A percentile compares a stretch with the other conserved stretches of the same genome.
Evolutionary conservation across 2,888 invertebrate species (phyloP).

Genomic region (Nowickia ferox): DNA sequence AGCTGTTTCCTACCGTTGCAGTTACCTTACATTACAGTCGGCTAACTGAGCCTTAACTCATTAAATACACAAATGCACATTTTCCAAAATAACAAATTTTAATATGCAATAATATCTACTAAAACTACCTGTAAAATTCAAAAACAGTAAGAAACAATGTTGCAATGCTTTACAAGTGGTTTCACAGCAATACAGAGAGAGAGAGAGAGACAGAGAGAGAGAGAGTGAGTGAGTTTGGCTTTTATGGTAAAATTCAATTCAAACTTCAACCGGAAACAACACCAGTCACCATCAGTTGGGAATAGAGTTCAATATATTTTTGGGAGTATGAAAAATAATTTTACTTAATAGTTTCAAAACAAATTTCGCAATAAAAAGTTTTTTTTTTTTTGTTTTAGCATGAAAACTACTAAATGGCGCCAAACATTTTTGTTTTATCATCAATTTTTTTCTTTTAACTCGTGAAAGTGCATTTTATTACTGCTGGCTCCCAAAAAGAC

Average conservation of each 20-base stretch:
- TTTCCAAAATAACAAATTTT: neutral
- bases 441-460: conserved; percentile 37
- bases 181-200: conserved; percentile 28
- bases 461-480: conserved; percentile 70
- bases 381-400: conserved; percentile 21
- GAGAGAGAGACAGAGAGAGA: no score
- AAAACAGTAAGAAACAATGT: conserved; percentile 21
- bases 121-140: conserved; percentile 24
- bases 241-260: neutral
- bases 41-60: no score
- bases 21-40: no score
- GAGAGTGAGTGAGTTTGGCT: neutral
- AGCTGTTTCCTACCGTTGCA: no score
- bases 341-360: conserved; percentile 22
- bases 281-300: conserved; percentile 12
- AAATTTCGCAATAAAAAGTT: conserved; percentile 6
- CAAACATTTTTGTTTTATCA: conserved; percentile 48
- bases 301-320: conserved; percentile 10
- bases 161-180: conserved; percentile 35
- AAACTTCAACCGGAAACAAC: neutral
- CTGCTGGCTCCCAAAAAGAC: conserved; percentile 36
- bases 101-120: neutral
- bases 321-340: neutral
- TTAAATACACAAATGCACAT: neutral
- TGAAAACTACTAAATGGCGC: conserved; percentile 57